Conservation (phyloP, 2,797 vertebrate genomes). For the Garrulus glandarius region DNA sequence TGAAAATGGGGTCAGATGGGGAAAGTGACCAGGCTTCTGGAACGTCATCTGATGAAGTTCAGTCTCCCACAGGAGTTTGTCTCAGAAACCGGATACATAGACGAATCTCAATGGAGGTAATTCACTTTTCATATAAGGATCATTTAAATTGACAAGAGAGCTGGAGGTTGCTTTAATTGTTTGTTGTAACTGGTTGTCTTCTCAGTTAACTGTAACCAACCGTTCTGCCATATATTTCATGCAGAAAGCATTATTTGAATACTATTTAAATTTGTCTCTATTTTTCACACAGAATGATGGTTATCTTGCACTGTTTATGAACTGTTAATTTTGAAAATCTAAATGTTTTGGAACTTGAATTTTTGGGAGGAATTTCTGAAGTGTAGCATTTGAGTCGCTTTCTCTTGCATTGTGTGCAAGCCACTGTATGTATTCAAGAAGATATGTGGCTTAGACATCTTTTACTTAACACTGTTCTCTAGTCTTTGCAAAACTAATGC, state of each 20-base stretch:
- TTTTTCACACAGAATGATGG: not conserved
- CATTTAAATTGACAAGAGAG: not conserved
- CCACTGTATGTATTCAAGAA: not conserved
- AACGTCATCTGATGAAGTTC: conserved; percentile 94
- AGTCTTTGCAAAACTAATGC: not conserved
- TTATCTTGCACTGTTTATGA: not conserved
- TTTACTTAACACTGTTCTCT: not conserved
- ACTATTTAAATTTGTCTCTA: not conserved
- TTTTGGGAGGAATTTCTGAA: not conserved
- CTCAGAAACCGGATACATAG: conserved; percentile 91
- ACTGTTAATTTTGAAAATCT: not conserved
- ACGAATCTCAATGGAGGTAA: conserved; percentile 94
- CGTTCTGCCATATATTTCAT: not conserved
- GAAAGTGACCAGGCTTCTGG: conserved; percentile 97
- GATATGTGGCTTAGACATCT: not conserved
- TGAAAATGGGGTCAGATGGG: conserved; percentile 96
- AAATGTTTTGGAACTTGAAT: not conserved
- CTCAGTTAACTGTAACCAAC: not conserved
- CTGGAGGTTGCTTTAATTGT: not conserved
- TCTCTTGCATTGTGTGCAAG: not conserved
- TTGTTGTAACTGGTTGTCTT: not conserved
- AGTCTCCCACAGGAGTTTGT: conserved; percentile 93
- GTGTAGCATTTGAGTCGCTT: not conserved
- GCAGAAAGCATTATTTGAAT: not conserved
- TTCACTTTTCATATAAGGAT: not conserved